Conservation (phyloP, 2,113 vertebrate genomes). For the Epinephelus lanceolatus region DNA sequence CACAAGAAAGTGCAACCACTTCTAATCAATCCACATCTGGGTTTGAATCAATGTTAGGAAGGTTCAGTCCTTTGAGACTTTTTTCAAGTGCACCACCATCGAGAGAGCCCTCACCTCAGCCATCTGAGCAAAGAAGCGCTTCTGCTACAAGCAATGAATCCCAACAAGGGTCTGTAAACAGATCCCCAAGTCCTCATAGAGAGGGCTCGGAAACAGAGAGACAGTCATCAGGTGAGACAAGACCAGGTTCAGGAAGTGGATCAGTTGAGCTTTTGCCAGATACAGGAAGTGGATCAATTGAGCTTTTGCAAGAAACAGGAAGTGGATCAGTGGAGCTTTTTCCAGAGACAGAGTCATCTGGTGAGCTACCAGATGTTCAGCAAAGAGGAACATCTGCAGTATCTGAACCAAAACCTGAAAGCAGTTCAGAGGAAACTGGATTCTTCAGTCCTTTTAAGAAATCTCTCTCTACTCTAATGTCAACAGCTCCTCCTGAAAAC, state of each 20-base stretch:
- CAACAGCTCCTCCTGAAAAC: constrained; percentile 79
- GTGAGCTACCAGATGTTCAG: constrained; percentile 80
- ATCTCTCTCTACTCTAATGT: constrained; percentile 90
- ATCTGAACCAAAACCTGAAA: constrained; percentile 74
- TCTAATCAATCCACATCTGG: constrained; percentile 78
- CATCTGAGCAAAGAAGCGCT: constrained; percentile 61
- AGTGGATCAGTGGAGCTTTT: constrained; percentile 82
- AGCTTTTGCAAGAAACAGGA: constrained; percentile 63
- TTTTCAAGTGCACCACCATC: constrained; percentile 80
- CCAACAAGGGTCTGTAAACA: constrained; percentile 53
- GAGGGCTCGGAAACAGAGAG: constrained; percentile 54
- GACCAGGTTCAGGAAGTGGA: constrained; percentile 72
- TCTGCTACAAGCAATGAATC: constrained; percentile 61
- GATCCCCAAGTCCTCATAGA: constrained; percentile 39
- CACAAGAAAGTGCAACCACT: constrained; percentile 42
- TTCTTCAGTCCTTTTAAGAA: constrained; percentile 94
- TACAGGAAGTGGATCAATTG: constrained; percentile 74
- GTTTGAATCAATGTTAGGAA: constrained; percentile 89
- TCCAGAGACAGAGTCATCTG: constrained; percentile 84
- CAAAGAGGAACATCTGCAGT: constrained; percentile 61
- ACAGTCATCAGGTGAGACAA: constrained; percentile 65
- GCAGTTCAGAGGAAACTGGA: constrained; percentile 76
- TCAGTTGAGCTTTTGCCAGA: constrained; percentile 77
- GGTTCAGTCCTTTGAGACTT: constrained; percentile 87
- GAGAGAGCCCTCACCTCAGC: constrained; percentile 72